These are phyloP conservation scores for Athene noctua DNA, from an alignment of 2,113 vertebrate species.

Conservation along the genomic window DNA sequence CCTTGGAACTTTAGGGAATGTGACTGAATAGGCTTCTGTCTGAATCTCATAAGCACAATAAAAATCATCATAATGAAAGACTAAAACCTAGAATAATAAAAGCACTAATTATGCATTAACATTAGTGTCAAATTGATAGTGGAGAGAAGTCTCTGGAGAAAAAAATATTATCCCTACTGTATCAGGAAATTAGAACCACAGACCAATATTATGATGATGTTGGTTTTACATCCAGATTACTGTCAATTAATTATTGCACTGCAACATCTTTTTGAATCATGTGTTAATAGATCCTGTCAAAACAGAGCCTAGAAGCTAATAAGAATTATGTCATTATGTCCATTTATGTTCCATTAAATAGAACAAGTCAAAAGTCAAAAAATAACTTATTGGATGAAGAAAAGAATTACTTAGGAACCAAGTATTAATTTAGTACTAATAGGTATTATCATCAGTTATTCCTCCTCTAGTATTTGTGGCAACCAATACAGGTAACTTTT, in stretches of 20 bases:
- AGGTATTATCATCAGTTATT: background rate
- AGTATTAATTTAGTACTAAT: background rate
- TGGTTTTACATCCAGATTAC: background rate
- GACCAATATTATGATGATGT: background rate
- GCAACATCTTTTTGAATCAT: background rate
- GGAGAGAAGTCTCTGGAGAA: background rate
- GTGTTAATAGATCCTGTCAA: background rate
- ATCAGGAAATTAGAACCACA: background rate
- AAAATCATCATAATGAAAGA: background rate
- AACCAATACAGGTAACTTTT: background rate
- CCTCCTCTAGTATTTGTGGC: background rate
- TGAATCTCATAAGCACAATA: background rate
- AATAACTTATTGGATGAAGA: background rate
- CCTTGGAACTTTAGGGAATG: background rate
- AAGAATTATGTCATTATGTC: rapidly evolving
- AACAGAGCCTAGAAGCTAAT: background rate
- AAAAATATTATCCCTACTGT: background rate
- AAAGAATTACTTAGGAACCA: background rate
- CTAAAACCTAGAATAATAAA: background rate
- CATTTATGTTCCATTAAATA: background rate
- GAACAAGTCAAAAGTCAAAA: background rate
- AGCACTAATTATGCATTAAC: background rate
- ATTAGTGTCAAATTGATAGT: background rate
- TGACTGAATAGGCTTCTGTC: rapidly evolving
- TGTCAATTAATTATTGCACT: background rate